Conservation (phyloP, 2,888 invertebrate genomes). For the Stratiomys singularior region DNA sequence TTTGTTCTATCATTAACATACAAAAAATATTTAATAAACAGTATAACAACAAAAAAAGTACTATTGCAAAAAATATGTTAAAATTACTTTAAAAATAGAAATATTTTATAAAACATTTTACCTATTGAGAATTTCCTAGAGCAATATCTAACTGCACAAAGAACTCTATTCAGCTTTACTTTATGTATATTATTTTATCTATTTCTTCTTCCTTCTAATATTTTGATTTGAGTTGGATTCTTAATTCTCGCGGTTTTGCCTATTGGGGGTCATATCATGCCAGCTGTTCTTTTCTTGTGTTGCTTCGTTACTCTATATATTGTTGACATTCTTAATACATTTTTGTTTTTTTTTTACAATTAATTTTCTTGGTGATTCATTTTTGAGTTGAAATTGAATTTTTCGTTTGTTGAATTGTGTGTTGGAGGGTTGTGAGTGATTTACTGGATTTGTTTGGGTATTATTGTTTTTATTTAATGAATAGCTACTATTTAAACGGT, state of each 20-base stretch:
- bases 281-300: neutral
- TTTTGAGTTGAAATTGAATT: conserved; percentile 15
- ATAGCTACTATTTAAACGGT: neutral
- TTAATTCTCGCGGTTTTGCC: neutral
- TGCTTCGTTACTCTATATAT: no score
- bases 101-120: conserved; percentile 35
- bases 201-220: conserved; percentile 9
- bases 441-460: neutral
- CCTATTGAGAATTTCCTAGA: conserved; percentile 44
- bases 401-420: neutral
- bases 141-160: conserved; percentile 28
- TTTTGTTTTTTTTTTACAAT: neutral
- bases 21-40: conserved; percentile 32
- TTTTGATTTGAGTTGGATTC: conserved; percentile 6
- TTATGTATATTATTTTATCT: conserved; percentile 10
- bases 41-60: conserved; percentile 41
- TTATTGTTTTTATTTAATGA: neutral
- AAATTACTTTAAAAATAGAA: conserved; percentile 30
- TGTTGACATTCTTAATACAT: neutral
- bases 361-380: neutral
- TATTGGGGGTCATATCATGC: neutral
- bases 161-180: neutral
- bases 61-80: conserved; percentile 42
- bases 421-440: conserved; percentile 2
- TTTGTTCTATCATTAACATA: conserved; percentile 29